Evolutionary conservation across 2,113 vertebrate species (phyloP), one percentile per base, ranked within the genome.

Genomic region (Prolemur simus): DNA sequence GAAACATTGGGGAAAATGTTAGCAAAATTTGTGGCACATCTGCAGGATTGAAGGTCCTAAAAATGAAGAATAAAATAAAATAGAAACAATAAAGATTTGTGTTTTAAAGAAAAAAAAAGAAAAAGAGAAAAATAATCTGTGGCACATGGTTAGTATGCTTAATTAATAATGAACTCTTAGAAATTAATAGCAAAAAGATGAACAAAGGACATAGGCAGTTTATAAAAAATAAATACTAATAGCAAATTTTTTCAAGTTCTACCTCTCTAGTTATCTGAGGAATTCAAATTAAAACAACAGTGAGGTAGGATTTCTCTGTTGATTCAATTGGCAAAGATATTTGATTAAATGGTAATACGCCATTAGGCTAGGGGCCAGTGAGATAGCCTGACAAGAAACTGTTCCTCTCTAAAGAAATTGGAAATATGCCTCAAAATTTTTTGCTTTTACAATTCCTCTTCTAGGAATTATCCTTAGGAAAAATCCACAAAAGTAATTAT

Each of bases 381-480:
- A 91, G 52, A 37, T n/a, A 39, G 23, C 12, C 45, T 82, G 37
- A 11, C 18, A 32, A 34, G 73, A 29, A 71, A 52, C 27, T 29
- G 4, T 29, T 6, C 34, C 94, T 86, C 45, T 78, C 18, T 83
- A 23, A 96, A 92, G 52, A 66, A 64, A 18, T 78, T 80, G 60
- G n/a, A 64, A 91, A 88, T 93, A 52, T 17, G 27, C 37, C 39
- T 27, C 42, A 76, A n/a, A 88, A 49, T 14, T 56, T 58, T 54
- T 58, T 89, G 56, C 45, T 21, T 37, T 71, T 60, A 74, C 34
- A 56, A n/a, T 80, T 94, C 49, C 42, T 29, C 45, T 71, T 87
- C 42, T 93, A 71, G 71, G 86, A 77, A 87, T 74, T 88, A 85
- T 78, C 49, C 37, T 92, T 87, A 52, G 74, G 37, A 74, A 92